Evolutionary conservation across 1,140 invertebrate species (phyloP), one percentile per base, ranked within the genome.

Genomic region (Phortica variegata): DNA sequence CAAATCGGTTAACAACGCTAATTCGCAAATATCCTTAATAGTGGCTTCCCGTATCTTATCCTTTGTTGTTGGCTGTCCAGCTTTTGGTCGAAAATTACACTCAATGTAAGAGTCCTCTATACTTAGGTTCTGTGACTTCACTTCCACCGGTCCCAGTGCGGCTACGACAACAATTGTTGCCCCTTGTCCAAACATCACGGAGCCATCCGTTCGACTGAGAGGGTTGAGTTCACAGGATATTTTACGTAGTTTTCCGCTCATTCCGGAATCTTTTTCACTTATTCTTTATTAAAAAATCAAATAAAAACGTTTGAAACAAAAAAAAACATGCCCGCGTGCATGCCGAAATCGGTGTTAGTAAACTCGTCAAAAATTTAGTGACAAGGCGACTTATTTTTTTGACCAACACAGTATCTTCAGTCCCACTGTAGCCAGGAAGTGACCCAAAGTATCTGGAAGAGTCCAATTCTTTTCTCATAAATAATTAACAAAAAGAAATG

Each of bases 61-160:
- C 47, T 80, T 77, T 38, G 88, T 79, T 63, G 86, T 82, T n/a
- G 88, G 84, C 43, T 87, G 78, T 4, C 90, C 90, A 51, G 83
- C 79, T 75, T 91, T 89, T 6, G 86, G 84, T 55, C 82, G 84
- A 63, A 86, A 95, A 18, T 84, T 77, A 34, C 89, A 86, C 77
- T 95, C 91, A 8, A 95, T 70, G 31, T 80, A 83, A 6, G 88
- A 85, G 78, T 85, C 89, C 47, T 93, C 89, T 43, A 89, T 84
- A 43, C 85, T 80, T 57, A 91, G 84, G 77, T 88, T 92, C 38
- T 85, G 82, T 39, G 83, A 77, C 75, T 85, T 90, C 3, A 86
- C 84, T 78, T 95, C 91, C 8, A 87, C 76, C 1, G 93, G 92
- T 0, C 93, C 93, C 80, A 93, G 89, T 16, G 93, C 81, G 49